Evolutionary conservation across 2,888 invertebrate genomes (phyloP).

Genomic region (Lutraria lutraria): DNA sequence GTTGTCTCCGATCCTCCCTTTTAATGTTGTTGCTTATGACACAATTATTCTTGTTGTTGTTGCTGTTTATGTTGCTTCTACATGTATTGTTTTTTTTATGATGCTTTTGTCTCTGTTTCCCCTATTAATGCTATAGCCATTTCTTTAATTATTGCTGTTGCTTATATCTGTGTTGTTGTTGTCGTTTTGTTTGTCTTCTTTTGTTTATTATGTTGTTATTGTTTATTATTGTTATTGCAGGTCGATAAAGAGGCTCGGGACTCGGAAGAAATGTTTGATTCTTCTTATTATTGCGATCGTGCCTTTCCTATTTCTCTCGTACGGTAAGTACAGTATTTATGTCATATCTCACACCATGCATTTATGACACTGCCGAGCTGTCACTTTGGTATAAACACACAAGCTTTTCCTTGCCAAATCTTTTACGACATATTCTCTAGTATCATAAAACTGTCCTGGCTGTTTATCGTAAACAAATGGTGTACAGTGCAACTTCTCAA

Average conservation of each 20-base stretch:
- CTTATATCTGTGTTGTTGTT: background rate
- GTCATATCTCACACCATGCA: background rate
- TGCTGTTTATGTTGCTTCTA: background rate
- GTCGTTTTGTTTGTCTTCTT: background rate
- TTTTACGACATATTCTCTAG: background rate
- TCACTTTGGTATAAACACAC: background rate
- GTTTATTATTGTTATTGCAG: background rate
- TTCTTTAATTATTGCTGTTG: background rate
- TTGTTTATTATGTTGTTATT: background rate
- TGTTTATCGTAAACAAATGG: background rate
- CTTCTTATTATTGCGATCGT: background rate
- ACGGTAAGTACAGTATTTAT: constrained; percentile 7
- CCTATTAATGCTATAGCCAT: background rate
- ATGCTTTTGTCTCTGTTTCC: background rate
- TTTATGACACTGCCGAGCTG: no score
- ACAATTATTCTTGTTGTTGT: background rate
- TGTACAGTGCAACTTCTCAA: no score
- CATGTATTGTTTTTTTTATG: no score
- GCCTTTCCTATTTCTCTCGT: constrained; percentile 19
- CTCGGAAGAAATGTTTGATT: constrained; percentile 30
- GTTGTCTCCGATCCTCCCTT: no score
- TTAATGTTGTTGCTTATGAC: no score
- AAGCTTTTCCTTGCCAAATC: background rate
- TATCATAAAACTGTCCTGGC: background rate
- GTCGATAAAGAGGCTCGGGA: constrained; percentile 9